Conservation (phyloP, 2,888 invertebrate species). For the Heliconius ethilla region DNA sequence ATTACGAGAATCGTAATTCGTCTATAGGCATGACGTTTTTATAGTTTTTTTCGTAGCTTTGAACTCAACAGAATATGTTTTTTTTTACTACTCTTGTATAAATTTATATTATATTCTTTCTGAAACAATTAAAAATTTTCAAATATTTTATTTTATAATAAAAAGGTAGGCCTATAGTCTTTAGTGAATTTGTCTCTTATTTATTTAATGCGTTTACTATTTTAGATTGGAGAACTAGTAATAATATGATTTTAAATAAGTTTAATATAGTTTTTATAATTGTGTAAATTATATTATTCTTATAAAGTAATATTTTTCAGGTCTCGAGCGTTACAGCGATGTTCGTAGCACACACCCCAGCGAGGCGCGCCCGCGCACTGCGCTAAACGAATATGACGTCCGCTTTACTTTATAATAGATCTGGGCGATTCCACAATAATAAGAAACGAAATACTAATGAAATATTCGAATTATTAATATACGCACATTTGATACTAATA, state of each 20-base stretch:
- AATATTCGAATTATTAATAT: slow-evolving; percentile 14
- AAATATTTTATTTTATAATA: not conserved
- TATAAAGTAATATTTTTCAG: slow-evolving; percentile 54
- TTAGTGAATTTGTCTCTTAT: not conserved
- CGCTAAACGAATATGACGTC: slow-evolving; percentile 33
- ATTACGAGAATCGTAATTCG: not conserved
- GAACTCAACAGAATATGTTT: not conserved
- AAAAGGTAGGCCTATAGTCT: not conserved
- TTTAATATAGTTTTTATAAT: no score
- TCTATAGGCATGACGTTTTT: not conserved
- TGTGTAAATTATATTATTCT: not conserved
- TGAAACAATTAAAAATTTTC: not conserved
- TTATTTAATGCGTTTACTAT: not conserved
- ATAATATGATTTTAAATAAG: no score
- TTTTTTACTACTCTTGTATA: not conserved
- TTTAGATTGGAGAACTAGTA: not conserved
- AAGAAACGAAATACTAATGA: not conserved
- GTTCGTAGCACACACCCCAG: slow-evolving; percentile 69
- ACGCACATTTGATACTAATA: slow-evolving; percentile 7
- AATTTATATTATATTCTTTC: not conserved
- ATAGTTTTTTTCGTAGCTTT: not conserved
- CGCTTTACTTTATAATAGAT: slow-evolving; percentile 13
- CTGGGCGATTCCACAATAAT: not conserved
- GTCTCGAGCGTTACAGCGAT: slow-evolving; percentile 71
- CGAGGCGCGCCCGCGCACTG: slow-evolving; percentile 58